These are phyloP conservation scores for Meliscaeva auricollis DNA, from an alignment of 2,888 invertebrate species.

Conservation along the genomic window DNA sequence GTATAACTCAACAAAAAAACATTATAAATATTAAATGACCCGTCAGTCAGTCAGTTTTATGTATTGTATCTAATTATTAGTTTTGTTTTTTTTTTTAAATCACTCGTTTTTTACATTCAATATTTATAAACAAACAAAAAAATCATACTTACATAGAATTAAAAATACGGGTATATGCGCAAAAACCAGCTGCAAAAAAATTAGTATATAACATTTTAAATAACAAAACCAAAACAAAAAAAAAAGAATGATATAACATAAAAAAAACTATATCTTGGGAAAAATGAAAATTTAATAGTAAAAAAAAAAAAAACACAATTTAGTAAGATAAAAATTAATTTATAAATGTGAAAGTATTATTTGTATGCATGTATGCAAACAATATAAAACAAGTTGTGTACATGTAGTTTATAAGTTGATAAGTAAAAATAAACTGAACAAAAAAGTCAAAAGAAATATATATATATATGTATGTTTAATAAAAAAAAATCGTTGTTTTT, in stretches of 20 bases:
- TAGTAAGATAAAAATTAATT: conserved; percentile 44
- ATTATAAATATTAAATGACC: conserved; percentile 27
- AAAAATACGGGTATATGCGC: conserved; percentile 67
- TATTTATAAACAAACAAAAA: not conserved
- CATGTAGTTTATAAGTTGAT: conserved; percentile 68
- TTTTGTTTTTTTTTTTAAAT: conserved; percentile 34
- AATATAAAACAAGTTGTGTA: conserved; percentile 61
- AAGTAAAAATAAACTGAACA: conserved; percentile 50
- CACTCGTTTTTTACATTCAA: conserved; percentile 69
- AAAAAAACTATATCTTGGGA: conserved; percentile 47
- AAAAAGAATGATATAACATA: conserved; percentile 14
- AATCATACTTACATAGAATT: conserved; percentile 56
- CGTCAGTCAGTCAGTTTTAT: conserved; percentile 55
- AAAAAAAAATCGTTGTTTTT: conserved; percentile 55
- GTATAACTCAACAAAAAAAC: conserved; percentile 12
- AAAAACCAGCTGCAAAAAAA: conserved; percentile 48
- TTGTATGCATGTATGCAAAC: conserved; percentile 65
- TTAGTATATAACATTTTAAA: conserved; percentile 7
- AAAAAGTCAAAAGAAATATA: conserved; percentile 65
- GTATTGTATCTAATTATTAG: too few species aligned
- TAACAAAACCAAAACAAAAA: too few species aligned
- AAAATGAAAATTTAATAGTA: conserved; percentile 37
- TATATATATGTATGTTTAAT: conserved; percentile 75
- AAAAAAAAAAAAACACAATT: conserved; percentile 16
- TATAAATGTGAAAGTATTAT: conserved; percentile 62